These are phyloP conservation scores for Xylota segnis DNA, from an alignment of 2,888 invertebrate genomes.

Conservation along the genomic window DNA sequence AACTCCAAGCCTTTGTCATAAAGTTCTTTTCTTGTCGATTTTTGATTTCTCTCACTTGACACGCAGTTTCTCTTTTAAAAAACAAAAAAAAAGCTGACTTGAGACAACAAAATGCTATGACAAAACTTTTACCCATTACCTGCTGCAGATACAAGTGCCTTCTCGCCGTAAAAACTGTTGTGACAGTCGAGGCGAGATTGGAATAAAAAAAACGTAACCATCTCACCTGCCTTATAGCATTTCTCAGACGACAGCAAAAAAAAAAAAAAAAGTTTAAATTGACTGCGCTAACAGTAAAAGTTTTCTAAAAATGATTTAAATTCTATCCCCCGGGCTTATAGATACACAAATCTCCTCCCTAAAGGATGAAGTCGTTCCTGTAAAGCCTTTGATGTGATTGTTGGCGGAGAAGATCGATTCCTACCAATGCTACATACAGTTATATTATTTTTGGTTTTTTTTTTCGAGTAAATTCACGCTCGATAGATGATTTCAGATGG, in stretches of 20 bases:
- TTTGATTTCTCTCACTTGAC: not conserved
- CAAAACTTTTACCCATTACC: slow-evolving; percentile 15
- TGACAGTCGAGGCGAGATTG: not conserved
- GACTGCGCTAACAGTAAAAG: slow-evolving; percentile 22
- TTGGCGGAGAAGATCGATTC: slow-evolving; percentile 12
- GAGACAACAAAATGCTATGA: not conserved
- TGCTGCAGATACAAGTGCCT: not conserved
- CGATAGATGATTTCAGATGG: slow-evolving; percentile 33
- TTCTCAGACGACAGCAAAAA: not conserved
- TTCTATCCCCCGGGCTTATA: slow-evolving; percentile 12
- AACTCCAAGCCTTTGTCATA: not conserved
- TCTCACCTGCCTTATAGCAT: not conserved
- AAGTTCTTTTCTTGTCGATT: not conserved
- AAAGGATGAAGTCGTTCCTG: not conserved
- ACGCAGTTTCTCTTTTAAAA: not conserved
- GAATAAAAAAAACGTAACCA: not conserved
- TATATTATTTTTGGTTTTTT: not conserved
- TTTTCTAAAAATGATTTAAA: slow-evolving; percentile 42
- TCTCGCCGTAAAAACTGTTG: not conserved
- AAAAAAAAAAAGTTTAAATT: slow-evolving; percentile 8
- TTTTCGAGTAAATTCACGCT: slow-evolving; percentile 33
- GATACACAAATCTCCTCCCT: slow-evolving; percentile 15
- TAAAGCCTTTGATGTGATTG: slow-evolving; percentile 11
- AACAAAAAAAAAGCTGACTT: not conserved
- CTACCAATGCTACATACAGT: not conserved